Base-by-base conservation (phyloP, 2,113 vertebrate species). In the Serilophus lunatus region DNA sequence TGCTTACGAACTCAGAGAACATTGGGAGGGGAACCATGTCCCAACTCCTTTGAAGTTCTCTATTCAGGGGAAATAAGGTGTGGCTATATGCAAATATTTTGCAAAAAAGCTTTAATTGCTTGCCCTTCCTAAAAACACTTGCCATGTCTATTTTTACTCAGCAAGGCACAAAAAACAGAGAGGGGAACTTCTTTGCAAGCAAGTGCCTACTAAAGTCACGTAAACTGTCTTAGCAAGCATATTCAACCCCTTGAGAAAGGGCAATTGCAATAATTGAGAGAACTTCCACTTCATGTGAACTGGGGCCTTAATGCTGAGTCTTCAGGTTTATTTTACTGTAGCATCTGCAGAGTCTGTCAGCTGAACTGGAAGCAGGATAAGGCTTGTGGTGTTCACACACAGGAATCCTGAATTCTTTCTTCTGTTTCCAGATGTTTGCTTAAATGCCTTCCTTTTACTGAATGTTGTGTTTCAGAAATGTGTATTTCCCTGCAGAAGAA, bases 401-500 rank as follows among this genome's bases (percentile, higher is more conserved):
- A 88, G 40, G 57, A 82, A 26, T 68, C 35, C 65, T 51, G 65
- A 68, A 72, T 66, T 74, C 13, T 60, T 72, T 45, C 15, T 88
- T 64, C 33, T 75, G 28, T 69, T 91, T 31, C 25, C 44, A 80
- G 57, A 29, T 38, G 6, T 56, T 82, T 7, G 3, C 33, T 50
- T 85, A 64, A 75, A 75, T 72, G 31, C 33, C 24, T 92, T 85
- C 14, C 16, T 85, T 88, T 80, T 64, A 51, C 85, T 79, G 31
- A 74, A 36, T n/a, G 53, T 57, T 33, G 1, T 31, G 20, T 83
- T 92, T 94, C 95, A 94, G 74, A 96, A 75, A 40, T 64, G 49
- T 70, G n/a, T 97, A 25, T 95, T 72, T 97, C 82, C 45, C 57
- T 95, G 69, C 97, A 98, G 98, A 94, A 63, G 24, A 98, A 98